Evolutionary conservation across 2,113 vertebrate genomes (phyloP).

Genomic region (Epinephelus lanceolatus): DNA sequence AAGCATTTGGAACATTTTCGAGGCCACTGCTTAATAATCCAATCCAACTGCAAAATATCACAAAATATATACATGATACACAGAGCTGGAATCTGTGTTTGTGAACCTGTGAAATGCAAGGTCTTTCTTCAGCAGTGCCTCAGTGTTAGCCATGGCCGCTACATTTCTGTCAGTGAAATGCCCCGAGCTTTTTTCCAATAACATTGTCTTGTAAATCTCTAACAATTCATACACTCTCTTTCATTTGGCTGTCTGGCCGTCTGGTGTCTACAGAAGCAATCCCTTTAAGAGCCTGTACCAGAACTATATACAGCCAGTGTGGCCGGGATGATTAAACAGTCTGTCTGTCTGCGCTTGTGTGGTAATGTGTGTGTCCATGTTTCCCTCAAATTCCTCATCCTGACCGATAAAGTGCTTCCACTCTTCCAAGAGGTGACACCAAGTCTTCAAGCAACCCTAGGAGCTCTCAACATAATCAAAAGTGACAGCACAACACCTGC

Average conservation of each 20-base stretch:
- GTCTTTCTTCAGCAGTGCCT: conserved; percentile 10
- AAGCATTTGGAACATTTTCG: background rate
- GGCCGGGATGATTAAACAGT: conserved; percentile 58
- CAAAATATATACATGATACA: background rate
- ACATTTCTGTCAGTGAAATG: conserved; percentile 12
- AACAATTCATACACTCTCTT: conserved; percentile 37
- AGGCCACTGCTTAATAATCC: background rate
- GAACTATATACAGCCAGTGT: conserved; percentile 33
- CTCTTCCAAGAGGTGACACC: background rate
- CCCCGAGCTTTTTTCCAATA: conserved; percentile 21
- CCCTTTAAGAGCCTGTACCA: conserved; percentile 61
- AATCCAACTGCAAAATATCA: conserved; percentile 1
- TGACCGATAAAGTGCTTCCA: conserved; percentile 38
- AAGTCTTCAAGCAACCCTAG: background rate
- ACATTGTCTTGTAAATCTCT: conserved; percentile 40
- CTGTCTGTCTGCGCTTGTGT: conserved; percentile 34
- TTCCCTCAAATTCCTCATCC: conserved; percentile 20
- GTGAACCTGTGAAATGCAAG: conserved; percentile 29
- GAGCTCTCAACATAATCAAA: conserved; percentile 62
- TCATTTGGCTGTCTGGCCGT: conserved; percentile 51
- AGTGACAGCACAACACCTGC: conserved; percentile 64
- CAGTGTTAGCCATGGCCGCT: background rate
- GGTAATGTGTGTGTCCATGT: conserved; percentile 14
- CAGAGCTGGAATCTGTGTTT: background rate
- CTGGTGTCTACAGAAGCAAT: conserved; percentile 60